Evolutionary conservation across 2,797 vertebrate genomes (phyloP).

Genomic region (Percopsis omiscomaycus): DNA sequence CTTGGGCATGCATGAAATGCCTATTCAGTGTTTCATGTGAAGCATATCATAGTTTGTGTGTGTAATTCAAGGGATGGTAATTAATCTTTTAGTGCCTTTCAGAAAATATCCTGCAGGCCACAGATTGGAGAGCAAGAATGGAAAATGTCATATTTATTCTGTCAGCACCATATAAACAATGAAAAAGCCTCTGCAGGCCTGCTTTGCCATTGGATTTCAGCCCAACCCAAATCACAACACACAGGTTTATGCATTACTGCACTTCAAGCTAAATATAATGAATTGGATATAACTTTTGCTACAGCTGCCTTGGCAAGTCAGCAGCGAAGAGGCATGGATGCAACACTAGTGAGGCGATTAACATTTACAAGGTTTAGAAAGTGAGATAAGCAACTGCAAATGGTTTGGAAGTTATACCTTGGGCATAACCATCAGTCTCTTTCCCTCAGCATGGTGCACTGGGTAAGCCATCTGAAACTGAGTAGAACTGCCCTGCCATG

Average conservation of each 20-base stretch:
- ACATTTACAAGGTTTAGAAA: conserved; percentile 53
- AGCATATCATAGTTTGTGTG: conserved; percentile 32
- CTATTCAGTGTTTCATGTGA: conserved; percentile 33
- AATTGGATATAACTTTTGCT: conserved; percentile 46
- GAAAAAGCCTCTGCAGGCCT: conserved; percentile 16
- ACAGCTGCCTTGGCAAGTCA: conserved; percentile 44
- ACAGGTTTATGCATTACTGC: conserved; percentile 36
- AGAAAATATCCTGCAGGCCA: conserved; percentile 54
- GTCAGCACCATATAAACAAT: conserved; percentile 38
- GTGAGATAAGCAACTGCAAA: conserved; percentile 45
- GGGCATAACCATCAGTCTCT: conserved; percentile 26
- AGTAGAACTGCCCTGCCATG: not conserved
- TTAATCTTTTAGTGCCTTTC: conserved; percentile 56
- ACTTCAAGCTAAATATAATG: conserved; percentile 43
- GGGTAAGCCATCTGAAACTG: conserved; percentile 16
- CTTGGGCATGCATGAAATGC: conserved; percentile 19
- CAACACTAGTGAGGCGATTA: conserved; percentile 37
- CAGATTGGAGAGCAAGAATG: conserved; percentile 40
- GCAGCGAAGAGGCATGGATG: conserved; percentile 30
- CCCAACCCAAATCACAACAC: conserved; percentile 45
- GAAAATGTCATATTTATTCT: conserved; percentile 58
- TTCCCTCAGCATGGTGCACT: not conserved
- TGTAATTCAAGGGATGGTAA: conserved; percentile 37
- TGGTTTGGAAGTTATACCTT: conserved; percentile 37
- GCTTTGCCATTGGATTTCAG: conserved; percentile 29